Evolutionary conservation across 2,888 invertebrate species (phyloP).

Genomic region (Allophyes oxyacanthae): DNA sequence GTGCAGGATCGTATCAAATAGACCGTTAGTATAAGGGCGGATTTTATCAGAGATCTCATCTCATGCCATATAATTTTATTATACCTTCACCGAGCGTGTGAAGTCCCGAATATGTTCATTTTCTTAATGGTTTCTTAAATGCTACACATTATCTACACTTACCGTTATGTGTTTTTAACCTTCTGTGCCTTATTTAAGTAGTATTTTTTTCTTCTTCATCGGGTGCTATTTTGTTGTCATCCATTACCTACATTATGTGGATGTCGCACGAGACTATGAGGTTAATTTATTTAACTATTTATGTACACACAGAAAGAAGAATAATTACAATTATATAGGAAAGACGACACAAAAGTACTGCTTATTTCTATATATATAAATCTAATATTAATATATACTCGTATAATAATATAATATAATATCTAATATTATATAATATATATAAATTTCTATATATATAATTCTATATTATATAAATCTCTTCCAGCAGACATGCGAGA

Average conservation of each 20-base stretch:
- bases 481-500: no score
- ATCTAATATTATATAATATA: no score
- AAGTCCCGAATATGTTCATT: slow-evolving; percentile 50
- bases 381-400: no score
- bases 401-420: no score
- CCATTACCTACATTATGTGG: slow-evolving; percentile 3
- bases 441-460: no score
- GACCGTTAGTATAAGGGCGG: slow-evolving; percentile 25
- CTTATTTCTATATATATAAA: no score
- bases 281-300: no score
- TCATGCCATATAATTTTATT: slow-evolving; percentile 52
- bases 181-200: slow-evolving; percentile 1
- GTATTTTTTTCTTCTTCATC: not conserved
- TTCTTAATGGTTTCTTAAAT: slow-evolving; percentile 51
- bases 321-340: no score
- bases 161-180: slow-evolving; percentile 30
- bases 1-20: slow-evolving; percentile 39
- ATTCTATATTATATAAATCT: no score
- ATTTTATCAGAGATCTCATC: slow-evolving; percentile 52
- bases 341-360: no score
- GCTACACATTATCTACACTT: slow-evolving; percentile 34
- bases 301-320: no score
- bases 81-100: slow-evolving; percentile 38
- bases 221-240: not conserved
- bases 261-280: no score